These are phyloP conservation scores for Pterostichus niger DNA, from an alignment of 2,888 invertebrate species.

Conservation along the genomic window DNA sequence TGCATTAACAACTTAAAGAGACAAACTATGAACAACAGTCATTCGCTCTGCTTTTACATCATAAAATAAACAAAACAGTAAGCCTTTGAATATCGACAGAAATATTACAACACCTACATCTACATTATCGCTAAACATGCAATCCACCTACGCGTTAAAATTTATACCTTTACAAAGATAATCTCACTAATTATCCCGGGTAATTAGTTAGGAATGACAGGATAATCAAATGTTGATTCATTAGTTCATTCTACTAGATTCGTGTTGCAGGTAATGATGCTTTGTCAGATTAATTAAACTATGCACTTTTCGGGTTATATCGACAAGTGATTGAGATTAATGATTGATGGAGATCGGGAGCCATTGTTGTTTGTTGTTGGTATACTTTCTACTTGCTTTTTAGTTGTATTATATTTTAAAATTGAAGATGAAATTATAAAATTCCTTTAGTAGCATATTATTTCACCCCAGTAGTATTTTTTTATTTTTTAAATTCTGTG, in stretches of 20 bases:
- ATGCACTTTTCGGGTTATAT: constrained; percentile 32
- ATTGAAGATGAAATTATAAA: too few species aligned
- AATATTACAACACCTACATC: constrained; percentile 21
- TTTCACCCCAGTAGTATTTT: too few species aligned
- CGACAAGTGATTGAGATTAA: constrained; percentile 32
- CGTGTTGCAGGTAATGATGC: constrained; percentile 13
- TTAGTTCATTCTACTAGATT: constrained; percentile 8
- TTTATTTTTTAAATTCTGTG: too few species aligned
- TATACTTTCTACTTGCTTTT: too few species aligned
- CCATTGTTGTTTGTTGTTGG: not conserved
- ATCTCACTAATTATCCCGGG: constrained; percentile 19
- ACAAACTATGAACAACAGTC: not conserved
- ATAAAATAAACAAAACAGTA: constrained; percentile 5
- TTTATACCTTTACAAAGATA: constrained; percentile 8
- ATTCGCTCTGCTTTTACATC: not conserved
- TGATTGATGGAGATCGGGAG: constrained; percentile 13
- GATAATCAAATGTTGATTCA: constrained; percentile 12
- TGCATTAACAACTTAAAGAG: too few species aligned
- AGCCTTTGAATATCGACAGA: not conserved
- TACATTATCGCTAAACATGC: constrained; percentile 9
- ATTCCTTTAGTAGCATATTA: too few species aligned
- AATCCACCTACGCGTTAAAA: constrained; percentile 1
- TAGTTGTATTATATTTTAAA: too few species aligned
- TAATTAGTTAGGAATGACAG: constrained; percentile 35
- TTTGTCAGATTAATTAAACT: constrained; percentile 20